A percentile compares a stretch with the other conserved stretches of the same genome.
Conservation (phyloP, 2,113 vertebrate genomes). For the Eulacestoma nigropectus region DNA sequence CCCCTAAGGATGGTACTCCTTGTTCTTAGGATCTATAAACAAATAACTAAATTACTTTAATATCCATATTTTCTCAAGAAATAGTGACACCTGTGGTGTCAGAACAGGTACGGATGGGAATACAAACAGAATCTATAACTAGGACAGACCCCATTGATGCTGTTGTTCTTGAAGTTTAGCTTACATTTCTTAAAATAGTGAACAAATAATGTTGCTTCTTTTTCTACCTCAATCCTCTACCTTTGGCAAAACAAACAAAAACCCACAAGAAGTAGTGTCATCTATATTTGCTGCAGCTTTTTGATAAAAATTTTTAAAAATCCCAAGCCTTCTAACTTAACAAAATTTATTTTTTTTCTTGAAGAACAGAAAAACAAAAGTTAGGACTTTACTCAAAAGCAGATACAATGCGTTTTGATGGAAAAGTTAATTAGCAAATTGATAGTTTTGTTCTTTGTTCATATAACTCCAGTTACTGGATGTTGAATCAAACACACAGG, state of each 20-base stretch:
- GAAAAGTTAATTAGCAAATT: neutral
- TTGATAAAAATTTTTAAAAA: neutral
- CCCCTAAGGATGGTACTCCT: neutral
- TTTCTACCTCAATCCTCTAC: neutral
- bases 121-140: neutral
- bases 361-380: neutral
- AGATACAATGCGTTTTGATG: neutral
- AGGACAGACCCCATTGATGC: neutral
- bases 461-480: neutral
- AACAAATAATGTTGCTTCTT: neutral
- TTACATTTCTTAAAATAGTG: neutral
- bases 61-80: neutral
- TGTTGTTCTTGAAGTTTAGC: neutral
- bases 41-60: neutral
- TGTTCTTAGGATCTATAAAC: neutral
- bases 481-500: neutral
- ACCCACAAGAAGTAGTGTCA: neutral
- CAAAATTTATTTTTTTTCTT: neutral
- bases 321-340: neutral
- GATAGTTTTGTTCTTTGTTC: neutral
- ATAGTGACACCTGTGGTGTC: neutral
- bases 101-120: neutral
- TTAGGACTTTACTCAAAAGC: neutral
- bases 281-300: neutral
- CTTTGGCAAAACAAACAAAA: neutral